Evolutionary conservation across 2,113 vertebrate genomes (phyloP).

Genomic region (cat (Felis catus)): F.catus_Fca126_mat1.0 CM031414.1:9547001-9547500

Average conservation of each 20-base stretch:
- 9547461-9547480: too few species aligned
- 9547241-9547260: not conserved
- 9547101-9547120: not conserved
- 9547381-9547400: not conserved
- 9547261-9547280: not conserved
- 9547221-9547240: fast-evolving
- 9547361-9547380: not conserved
- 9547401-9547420: not conserved
- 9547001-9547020: not conserved
- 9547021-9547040: not conserved
- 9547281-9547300: not conserved
- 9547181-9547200: not conserved
- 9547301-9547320: not conserved
- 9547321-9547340: not conserved
- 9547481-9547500: too few species aligned
- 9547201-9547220: fast-evolving
- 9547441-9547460: too few species aligned
- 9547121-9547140: not conserved
- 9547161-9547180: not conserved
- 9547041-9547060: not conserved
- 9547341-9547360: not conserved
- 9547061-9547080: not conserved
- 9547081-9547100: not conserved
- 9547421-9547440: not conserved
- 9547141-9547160: not conserved